These are phyloP conservation scores for Sceloporus undulatus DNA, from an alignment of 2,113 vertebrate species.

Conservation along the genomic window DNA sequence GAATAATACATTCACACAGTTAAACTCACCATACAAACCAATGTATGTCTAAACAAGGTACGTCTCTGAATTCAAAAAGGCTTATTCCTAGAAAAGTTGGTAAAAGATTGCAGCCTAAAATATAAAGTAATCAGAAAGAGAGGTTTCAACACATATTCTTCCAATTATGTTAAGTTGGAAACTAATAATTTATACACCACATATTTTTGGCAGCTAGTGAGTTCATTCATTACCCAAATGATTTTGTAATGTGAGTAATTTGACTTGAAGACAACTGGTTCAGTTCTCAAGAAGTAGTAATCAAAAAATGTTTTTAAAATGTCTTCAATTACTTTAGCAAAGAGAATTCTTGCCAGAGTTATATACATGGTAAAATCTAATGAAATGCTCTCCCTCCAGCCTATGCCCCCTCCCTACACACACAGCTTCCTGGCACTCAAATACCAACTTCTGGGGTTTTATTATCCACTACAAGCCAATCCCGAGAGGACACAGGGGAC, in stretches of 20 bases:
- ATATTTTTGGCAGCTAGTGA: neutral
- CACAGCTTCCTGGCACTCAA: neutral
- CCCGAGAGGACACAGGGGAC: neutral
- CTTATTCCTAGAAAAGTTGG: neutral
- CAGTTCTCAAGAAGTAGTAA: neutral
- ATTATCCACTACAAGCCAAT: neutral
- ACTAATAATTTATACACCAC: neutral
- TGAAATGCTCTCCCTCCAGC: neutral
- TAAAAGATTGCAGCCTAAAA: neutral
- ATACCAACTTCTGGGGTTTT: neutral
- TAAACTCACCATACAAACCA: neutral
- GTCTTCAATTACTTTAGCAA: neutral
- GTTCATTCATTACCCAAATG: neutral
- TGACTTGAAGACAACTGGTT: neutral
- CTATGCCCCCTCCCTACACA: neutral
- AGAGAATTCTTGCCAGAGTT: neutral
- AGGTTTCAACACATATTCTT: neutral
- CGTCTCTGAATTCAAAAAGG: neutral
- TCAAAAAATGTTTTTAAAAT: no score
- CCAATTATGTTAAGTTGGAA: neutral
- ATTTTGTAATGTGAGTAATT: neutral
- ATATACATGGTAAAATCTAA: neutral
- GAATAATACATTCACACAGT: neutral
- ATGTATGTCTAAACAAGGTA: neutral
- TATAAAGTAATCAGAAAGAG: neutral